Conservation (phyloP, 1,140 invertebrate genomes). For the Oryctes rhinoceros region DNA sequence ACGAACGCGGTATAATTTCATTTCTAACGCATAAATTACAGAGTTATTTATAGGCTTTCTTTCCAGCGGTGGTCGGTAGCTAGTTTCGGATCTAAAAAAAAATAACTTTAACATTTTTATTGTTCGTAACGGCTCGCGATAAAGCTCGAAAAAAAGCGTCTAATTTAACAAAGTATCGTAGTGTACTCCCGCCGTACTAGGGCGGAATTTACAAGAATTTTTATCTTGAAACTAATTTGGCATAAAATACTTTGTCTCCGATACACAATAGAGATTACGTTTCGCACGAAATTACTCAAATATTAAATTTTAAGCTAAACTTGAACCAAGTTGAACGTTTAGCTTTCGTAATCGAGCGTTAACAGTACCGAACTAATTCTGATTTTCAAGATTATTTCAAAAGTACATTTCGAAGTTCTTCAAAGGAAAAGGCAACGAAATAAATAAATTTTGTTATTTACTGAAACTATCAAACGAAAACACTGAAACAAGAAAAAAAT, state of each 20-base stretch:
- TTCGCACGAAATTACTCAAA: too few species aligned
- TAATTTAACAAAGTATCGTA: not conserved
- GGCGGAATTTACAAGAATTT: not conserved
- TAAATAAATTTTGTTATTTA: too few species aligned
- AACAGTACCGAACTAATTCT: too few species aligned
- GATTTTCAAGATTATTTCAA: too few species aligned
- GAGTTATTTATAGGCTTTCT: conserved; percentile 7
- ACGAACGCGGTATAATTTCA: conserved; percentile 3
- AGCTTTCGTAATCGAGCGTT: too few species aligned
- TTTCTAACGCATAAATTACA: conserved; percentile 2
- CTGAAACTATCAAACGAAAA: too few species aligned
- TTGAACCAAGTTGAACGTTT: too few species aligned
- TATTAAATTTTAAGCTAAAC: too few species aligned
- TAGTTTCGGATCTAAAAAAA: not conserved
- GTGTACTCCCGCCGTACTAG: not conserved
- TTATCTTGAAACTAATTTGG: conserved; percentile 6
- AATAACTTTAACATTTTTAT: conserved; percentile 6
- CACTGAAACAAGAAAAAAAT: too few species aligned
- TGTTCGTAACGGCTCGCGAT: not conserved
- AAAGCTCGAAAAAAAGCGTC: conserved; percentile 5
- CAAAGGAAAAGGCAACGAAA: too few species aligned
- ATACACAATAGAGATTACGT: not conserved
- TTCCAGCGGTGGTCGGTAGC: not conserved
- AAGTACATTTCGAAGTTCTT: too few species aligned
- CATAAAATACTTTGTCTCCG: not conserved